Conservation (phyloP, 2,797 vertebrate species). For the Platalea minor region DNA sequence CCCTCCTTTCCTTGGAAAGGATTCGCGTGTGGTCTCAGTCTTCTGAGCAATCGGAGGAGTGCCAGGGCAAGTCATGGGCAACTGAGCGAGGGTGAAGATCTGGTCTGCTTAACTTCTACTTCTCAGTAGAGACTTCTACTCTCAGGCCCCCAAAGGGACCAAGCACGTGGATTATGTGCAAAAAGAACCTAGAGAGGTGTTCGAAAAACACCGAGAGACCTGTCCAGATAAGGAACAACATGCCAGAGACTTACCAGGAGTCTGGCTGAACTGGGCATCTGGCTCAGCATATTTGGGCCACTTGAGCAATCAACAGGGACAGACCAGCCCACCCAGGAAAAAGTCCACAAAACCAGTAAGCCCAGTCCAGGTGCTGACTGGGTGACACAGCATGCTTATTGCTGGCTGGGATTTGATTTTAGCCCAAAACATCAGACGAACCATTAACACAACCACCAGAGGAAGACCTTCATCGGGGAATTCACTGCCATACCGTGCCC, state of each 20-base stretch:
- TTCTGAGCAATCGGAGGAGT: neutral
- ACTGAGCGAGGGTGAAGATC: neutral
- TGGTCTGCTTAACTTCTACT: neutral
- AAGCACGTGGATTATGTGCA: neutral
- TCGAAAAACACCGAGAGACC: neutral
- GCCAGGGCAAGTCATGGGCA: neutral
- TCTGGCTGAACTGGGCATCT: neutral
- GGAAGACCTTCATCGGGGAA: neutral
- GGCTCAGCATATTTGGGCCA: neutral
- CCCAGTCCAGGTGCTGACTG: neutral
- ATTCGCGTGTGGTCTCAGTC: neutral
- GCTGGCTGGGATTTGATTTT: neutral
- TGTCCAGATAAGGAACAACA: neutral
- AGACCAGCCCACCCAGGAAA: neutral
- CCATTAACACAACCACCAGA: neutral
- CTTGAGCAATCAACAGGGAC: neutral
- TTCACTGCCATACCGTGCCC: neutral
- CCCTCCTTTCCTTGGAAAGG: neutral
- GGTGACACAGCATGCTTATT: neutral
- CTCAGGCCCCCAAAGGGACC: neutral
- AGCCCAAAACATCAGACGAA: neutral
- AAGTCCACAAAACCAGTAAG: neutral
- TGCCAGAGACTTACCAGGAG: neutral
- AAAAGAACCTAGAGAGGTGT: neutral
- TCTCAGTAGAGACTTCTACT: neutral